phyloP scores from a whole-genome alignment of 2,113 vertebrate species.

The Neodontobutis hainanensis region DNA sequence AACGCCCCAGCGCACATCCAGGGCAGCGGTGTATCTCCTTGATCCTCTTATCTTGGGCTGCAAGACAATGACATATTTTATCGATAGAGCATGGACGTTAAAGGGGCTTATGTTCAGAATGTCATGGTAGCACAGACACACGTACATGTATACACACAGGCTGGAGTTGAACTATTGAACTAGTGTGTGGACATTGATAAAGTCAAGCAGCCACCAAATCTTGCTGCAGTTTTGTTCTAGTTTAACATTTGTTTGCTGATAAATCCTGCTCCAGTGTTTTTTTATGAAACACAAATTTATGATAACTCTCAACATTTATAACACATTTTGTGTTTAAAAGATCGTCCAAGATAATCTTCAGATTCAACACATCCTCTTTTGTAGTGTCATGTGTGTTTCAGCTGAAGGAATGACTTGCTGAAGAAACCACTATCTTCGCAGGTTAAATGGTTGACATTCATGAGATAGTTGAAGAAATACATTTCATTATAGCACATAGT shows the following conservation, averaged over 20 bases:
- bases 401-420: not conserved
- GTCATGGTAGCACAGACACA: slow-evolving; percentile 19
- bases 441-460: slow-evolving; percentile 29
- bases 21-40: slow-evolving; percentile 51
- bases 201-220: not conserved
- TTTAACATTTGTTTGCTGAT: not conserved
- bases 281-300: not conserved
- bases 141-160: slow-evolving; percentile 8
- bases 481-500: slow-evolving; percentile 28
- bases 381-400: not conserved
- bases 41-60: slow-evolving; percentile 64
- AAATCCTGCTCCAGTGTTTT: not conserved
- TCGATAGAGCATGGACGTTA: slow-evolving; percentile 45
- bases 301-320: not conserved
- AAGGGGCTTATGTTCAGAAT: slow-evolving; percentile 23
- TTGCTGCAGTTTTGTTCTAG: not conserved
- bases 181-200: not conserved
- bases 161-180: not conserved
- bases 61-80: slow-evolving; percentile 44
- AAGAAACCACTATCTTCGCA: slow-evolving; percentile 1
- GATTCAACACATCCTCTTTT: slow-evolving; percentile 7
- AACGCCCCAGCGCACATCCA: slow-evolving; percentile 62
- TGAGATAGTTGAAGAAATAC: slow-evolving; percentile 29
- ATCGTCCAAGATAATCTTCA: not conserved
- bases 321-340: not conserved